These are phyloP conservation scores for Melanotaenia parkinsoni DNA, from an alignment of 2,797 vertebrate genomes.

Conservation along the genomic window DNA sequence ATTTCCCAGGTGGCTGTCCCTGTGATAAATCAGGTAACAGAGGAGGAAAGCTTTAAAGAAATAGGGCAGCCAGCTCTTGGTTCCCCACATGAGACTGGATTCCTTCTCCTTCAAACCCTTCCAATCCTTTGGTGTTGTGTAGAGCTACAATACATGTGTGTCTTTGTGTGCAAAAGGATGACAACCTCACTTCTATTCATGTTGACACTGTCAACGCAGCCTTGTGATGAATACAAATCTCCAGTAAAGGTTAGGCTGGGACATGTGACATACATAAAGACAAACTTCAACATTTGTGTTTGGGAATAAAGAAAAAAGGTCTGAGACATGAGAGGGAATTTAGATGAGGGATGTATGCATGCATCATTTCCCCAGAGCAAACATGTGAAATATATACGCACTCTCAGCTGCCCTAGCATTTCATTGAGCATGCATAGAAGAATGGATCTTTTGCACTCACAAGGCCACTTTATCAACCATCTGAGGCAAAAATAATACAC, in stretches of 20 bases:
- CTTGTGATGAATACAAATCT: conserved; percentile 71
- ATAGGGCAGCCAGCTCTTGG: conserved; percentile 57
- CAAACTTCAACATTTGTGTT: background rate
- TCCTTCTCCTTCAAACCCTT: conserved; percentile 46
- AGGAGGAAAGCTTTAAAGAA: conserved; percentile 47
- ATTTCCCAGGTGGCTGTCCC: conserved; percentile 58
- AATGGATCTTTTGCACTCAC: background rate
- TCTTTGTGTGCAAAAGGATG: conserved; percentile 28
- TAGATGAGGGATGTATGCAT: background rate
- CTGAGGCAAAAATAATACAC: background rate
- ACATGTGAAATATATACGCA: background rate
- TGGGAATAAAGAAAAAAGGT: background rate
- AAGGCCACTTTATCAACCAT: background rate
- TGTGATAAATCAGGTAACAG: conserved; percentile 62
- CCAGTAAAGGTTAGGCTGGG: conserved; percentile 65
- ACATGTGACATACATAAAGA: conserved; percentile 17
- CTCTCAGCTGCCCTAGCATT: background rate
- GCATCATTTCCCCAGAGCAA: background rate
- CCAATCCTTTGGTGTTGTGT: conserved; percentile 35
- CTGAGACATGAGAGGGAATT: conserved; percentile 17
- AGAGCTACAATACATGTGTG: conserved; percentile 6
- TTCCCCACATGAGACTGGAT: conserved; percentile 63
- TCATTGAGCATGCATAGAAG: background rate
- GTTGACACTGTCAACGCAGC: conserved; percentile 72
- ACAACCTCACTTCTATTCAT: conserved; percentile 46